phyloP scores from a whole-genome alignment of 2,113 vertebrate species.

The Pionites leucogaster region DNA sequence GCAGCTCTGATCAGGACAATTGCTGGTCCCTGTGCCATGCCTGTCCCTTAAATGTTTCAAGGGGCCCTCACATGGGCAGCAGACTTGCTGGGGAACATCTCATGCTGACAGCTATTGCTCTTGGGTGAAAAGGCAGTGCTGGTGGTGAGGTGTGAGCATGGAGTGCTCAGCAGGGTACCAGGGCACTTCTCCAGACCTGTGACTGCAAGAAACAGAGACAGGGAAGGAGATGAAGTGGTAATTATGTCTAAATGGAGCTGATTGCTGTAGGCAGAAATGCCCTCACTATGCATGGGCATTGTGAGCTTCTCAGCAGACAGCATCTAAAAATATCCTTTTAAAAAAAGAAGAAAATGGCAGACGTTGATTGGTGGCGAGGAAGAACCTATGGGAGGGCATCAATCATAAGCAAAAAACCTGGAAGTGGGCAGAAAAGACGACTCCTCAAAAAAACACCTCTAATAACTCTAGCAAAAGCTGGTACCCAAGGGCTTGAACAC shows the following conservation, averaged over 20 bases:
- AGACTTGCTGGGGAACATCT: neutral
- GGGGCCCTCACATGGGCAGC: neutral
- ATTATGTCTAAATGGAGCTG: neutral
- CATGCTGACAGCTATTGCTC: neutral
- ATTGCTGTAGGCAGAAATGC: neutral
- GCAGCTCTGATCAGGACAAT: rapidly evolving
- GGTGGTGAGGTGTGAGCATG: neutral
- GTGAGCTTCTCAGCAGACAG: neutral
- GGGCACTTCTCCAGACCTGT: neutral
- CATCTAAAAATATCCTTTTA: neutral
- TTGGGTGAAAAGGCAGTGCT: neutral
- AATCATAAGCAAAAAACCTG: neutral
- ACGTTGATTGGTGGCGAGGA: neutral
- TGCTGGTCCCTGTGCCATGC: rapidly evolving
- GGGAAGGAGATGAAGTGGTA: neutral
- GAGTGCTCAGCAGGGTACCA: neutral
- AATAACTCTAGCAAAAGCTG: neutral
- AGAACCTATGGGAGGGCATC: neutral
- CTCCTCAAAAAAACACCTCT: neutral
- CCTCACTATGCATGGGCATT: neutral
- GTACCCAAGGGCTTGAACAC: neutral
- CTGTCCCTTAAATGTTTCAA: neutral
- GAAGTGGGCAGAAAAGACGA: neutral
- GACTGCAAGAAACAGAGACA: neutral
- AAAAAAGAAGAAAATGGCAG: neutral